Evolutionary conservation across 2,888 invertebrate species (phyloP), one percentile per base, ranked within the genome.

Genomic region (Pocota personata): DNA sequence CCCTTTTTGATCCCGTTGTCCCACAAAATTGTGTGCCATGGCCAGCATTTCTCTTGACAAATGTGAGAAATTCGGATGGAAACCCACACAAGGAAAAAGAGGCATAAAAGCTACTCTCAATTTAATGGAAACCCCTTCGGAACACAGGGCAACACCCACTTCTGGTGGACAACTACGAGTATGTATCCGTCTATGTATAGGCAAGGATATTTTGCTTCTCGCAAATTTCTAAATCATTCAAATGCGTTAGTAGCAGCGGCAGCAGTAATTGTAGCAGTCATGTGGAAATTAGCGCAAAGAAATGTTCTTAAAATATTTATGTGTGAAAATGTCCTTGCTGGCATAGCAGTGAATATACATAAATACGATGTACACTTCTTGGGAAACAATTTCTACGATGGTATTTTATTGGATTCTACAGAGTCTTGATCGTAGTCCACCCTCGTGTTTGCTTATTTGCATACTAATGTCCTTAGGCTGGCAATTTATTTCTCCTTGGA

Each of bases 401-500:
- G 30, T 43, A 66, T 1, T 50, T 58, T 37, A 57, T 71, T 69
- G 40, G 55, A n/a, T 57, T 19, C 14, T 7, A 55, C 14, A 43
- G 5, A 37, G 30, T 30, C 14, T 21, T 16, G 21, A 24, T 40
- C 12, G 27, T 21, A 24, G 24, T 58, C 10, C 14, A 10, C 32
- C 32, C 35, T 27, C 14, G 37, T 4, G 55, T 67, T 67, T 43
- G 57, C 50, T 12, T 57, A 46, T 62, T 73, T 80, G 66, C 79
- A 80, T 80, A 66, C 52, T 66, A 80, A 80, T 80, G 35, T 52
- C 79, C 30, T 62, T 32, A 60, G 75, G 72, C 69, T 55, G 52
- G 83, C 62, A 78, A 83, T 83, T 83, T 83, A 83, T 78, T 73
- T 66, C 60, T 37, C 35, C 78, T 76, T 19, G 35, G 50, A 52